Base-by-base conservation (phyloP, 2,888 invertebrate species). In the Eugnorisma glareosa region DNA sequence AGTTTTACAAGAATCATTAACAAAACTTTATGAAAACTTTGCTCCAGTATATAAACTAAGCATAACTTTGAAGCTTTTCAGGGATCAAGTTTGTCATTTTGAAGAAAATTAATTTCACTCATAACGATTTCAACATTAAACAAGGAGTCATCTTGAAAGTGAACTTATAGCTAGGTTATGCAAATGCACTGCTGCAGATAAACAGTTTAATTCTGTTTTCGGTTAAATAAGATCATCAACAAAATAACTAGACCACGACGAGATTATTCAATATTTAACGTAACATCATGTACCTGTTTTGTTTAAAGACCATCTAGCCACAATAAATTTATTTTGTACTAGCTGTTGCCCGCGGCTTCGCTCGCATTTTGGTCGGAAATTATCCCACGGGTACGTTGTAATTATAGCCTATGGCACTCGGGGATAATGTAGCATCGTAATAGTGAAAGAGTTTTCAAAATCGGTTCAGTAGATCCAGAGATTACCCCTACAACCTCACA, bases 201-300 rank as follows among this genome's bases (percentile, higher is more conserved):
- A 66, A 76, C 70, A 67, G 24, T 64, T 73, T 18, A 73, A 73
- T 54, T 75, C 63, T 35, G 21, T 74, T 81, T 84, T 81, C n/a
- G 61, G 73, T 68, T 70, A 81, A 77, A 85, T 69, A 74, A 76
- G 3, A 3, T 18, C 67, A 64, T 79, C 59, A 70, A 71, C 13
- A 28, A 35, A 71, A 37, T 67, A 77, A 85, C 63, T 86, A 76
- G 86, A 86, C 75, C 75, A 67, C 1, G 31, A 37, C 77, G 63
- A 73, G 68, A 73, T 86, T 81, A 86, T 86, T 75, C 64, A 83
- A 81, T 79, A 70, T 64, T 75, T 51, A 37, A 85, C 68, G 80
- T 77, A 79, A 85, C 75, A 57, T 45, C 35, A 73, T 54, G 64
- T 69, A 54, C 7, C 37, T 24, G n/a, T 43, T 43, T 40, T 68